phyloP scores from a whole-genome alignment of 2,888 invertebrate species.

The Allolobophora icterica region DNA sequence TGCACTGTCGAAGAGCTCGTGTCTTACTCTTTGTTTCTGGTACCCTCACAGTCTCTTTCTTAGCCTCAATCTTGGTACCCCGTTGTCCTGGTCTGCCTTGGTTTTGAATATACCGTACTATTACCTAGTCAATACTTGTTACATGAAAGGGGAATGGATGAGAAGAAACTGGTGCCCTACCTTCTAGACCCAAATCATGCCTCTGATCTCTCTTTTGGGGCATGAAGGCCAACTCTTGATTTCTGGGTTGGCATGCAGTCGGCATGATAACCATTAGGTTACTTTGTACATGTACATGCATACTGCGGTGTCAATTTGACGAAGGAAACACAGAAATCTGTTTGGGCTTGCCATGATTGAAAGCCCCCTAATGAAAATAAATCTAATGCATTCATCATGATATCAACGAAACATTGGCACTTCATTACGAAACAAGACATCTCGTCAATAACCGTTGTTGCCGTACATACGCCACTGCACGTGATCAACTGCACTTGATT shows the following conservation, averaged over 20 bases:
- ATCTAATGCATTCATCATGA: not conserved
- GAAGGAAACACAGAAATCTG: not conserved
- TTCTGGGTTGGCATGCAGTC: too few relatives aligned
- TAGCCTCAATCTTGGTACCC: too few relatives aligned
- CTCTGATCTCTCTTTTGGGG: not conserved
- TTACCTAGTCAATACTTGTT: too few relatives aligned
- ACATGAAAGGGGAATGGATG: not conserved
- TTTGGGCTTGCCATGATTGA: not conserved
- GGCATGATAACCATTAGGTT: not conserved
- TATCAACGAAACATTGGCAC: not conserved
- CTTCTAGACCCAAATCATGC: not conserved
- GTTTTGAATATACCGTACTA: too few relatives aligned
- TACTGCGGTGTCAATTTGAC: not conserved
- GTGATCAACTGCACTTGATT: not conserved
- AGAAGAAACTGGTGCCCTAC: not conserved
- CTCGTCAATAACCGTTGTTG: not conserved
- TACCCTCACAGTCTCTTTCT: too few relatives aligned
- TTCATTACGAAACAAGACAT: not conserved
- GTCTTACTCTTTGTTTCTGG: too few relatives aligned
- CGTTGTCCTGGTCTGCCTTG: too few relatives aligned
- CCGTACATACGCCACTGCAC: not conserved
- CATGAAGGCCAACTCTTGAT: not conserved
- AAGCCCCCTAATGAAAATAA: not conserved
- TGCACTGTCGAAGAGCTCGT: too few relatives aligned
- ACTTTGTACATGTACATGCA: not conserved